These are phyloP conservation scores for Trachurus trachurus DNA, from an alignment of 2,797 vertebrate species.

Conservation along the genomic window DNA sequence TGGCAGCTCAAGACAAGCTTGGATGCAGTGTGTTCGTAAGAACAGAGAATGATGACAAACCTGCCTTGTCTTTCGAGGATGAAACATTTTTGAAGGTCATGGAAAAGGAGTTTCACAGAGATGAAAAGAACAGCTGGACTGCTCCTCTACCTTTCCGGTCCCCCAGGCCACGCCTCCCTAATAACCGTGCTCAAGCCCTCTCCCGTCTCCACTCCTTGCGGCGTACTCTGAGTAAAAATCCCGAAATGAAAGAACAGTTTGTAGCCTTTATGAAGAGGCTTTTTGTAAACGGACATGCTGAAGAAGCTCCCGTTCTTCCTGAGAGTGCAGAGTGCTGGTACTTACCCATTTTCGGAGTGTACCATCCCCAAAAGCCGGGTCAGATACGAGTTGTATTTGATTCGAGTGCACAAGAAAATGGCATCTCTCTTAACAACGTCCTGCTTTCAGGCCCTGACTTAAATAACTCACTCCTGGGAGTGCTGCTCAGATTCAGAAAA, in stretches of 20 bases:
- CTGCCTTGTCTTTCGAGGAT: slow-evolving; percentile 48
- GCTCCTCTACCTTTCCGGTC: slow-evolving; percentile 34
- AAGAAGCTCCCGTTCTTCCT: neutral
- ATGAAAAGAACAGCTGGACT: slow-evolving; percentile 37
- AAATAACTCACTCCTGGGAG: slow-evolving; percentile 5
- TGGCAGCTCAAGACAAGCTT: slow-evolving; percentile 14
- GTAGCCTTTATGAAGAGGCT: slow-evolving; percentile 11
- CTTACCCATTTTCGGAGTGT: slow-evolving; percentile 18
- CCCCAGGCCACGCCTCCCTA: neutral
- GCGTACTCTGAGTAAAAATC: neutral
- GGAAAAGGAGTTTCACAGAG: slow-evolving; percentile 20
- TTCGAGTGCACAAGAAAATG: neutral
- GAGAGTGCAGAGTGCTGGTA: slow-evolving; percentile 14
- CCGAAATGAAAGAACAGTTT: slow-evolving; percentile 28
- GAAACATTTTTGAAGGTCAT: slow-evolving; percentile 27
- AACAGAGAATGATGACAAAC: slow-evolving; percentile 18
- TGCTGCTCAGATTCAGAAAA: slow-evolving; percentile 8
- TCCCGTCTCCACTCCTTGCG: slow-evolving; percentile 1
- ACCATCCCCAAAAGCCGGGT: slow-evolving; percentile 1
- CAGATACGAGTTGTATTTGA: slow-evolving; percentile 13
- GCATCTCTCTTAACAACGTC: neutral
- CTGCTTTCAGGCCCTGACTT: neutral
- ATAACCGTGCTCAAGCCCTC: slow-evolving; percentile 19
- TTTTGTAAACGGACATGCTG: neutral
- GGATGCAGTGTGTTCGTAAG: slow-evolving; percentile 15